Evolutionary conservation across 2,797 vertebrate species (phyloP), one percentile per base, ranked within the genome.

Genomic region (Rallus crepitans): DNA sequence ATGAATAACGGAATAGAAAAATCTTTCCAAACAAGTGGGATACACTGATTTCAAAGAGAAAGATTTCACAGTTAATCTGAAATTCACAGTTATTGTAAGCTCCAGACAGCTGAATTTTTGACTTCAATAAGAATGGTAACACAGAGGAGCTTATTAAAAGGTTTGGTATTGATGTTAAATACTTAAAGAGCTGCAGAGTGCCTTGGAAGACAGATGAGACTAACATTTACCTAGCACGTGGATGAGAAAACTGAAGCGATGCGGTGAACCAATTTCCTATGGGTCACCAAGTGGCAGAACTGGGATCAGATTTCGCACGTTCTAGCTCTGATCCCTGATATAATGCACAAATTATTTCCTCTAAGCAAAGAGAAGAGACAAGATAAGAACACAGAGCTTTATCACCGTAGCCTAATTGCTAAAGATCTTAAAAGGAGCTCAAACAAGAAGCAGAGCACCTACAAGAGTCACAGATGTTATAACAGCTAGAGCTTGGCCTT

Each of bases 1-100:
- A 82, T 80, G 87, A 94, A 96, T 81, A 97, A 96, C 80, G 85
- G 89, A 93, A 73, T 24, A 64, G 75, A 90, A 88, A 88, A 95
- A 90, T 65, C 63, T 78, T 86, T 89, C 91, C 93, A 95, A 87
- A 93, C 69, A 94, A 97, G 82, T 50, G 64, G 92, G 84, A 95
- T 37, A 60, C 73, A 50, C 47, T 59, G 80, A 91, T 87, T 95
- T 94, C 80, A 73, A 96, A 77, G 48, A 91, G 88, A 78, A 96
- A 90, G 93, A 86, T 89, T 95, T 97, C 96, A 96, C 77, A 95
- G 84, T 90, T 89, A 69, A 82, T 90, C 87, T 79, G 79, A 94
- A 88, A 85, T 65, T 78, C 87, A 71, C 65, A 52, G 47, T 52
- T 91, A 72, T 77, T 84, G 39, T 42, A 89, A 92, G 72, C n/a